Conservation (phyloP, 1,140 invertebrate genomes). For the Cryptotermes secundus region DNA sequence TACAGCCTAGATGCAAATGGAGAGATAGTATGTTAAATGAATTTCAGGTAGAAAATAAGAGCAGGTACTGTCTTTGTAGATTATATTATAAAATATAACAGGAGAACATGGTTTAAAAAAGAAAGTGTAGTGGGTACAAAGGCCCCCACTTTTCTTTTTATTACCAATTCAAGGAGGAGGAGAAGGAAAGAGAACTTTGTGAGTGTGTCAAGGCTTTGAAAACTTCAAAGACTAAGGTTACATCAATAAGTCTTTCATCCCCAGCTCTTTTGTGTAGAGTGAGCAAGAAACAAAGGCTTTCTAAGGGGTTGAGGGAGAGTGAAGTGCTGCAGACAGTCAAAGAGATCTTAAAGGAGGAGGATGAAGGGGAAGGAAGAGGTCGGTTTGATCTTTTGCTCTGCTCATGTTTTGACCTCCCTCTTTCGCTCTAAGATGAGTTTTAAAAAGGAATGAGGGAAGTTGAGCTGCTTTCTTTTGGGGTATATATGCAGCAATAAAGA, state of each 20-base stretch:
- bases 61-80: conserved; percentile 23
- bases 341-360: conserved; percentile 27
- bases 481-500: conserved; percentile 14
- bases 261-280: conserved; percentile 31
- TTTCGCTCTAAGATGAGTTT: conserved; percentile 25
- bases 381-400: conserved; percentile 26
- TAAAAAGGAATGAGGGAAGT: neutral
- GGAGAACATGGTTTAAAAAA: conserved; percentile 23
- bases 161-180: conserved; percentile 35
- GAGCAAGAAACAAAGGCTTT: conserved; percentile 34
- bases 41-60: conserved; percentile 27
- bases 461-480: conserved; percentile 3
- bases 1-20: neutral
- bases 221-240: conserved; percentile 35
- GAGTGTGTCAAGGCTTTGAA: conserved; percentile 33
- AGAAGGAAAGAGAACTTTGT: conserved; percentile 23
- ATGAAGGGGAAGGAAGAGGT: conserved; percentile 10
- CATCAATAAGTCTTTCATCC: conserved; percentile 35
- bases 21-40: conserved; percentile 24
- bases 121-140: conserved; percentile 29
- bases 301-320: conserved; percentile 20
- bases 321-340: conserved; percentile 23
- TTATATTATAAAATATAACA: conserved; percentile 31
- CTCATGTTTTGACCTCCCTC: conserved; percentile 28
- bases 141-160: conserved; percentile 34